Conservation (phyloP, 2,888 invertebrate species). For the Drosophila trichaetosa region DNA sequence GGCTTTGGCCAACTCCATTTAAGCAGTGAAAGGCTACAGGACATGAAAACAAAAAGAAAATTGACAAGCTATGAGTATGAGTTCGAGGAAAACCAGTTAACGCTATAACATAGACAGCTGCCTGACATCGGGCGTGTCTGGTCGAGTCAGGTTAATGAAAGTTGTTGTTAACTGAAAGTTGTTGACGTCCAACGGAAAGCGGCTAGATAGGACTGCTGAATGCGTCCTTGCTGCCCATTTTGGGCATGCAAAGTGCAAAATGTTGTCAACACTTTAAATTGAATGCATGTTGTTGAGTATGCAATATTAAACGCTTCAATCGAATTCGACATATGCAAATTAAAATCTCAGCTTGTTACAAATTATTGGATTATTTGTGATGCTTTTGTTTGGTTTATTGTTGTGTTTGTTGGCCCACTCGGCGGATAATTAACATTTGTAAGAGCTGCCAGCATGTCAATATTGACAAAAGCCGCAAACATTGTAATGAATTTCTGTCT, state of each 20-base stretch:
- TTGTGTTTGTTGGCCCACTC: constrained; percentile 4
- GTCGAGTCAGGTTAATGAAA: constrained; percentile 76
- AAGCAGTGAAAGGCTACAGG: not conserved
- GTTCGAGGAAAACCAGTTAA: constrained; percentile 52
- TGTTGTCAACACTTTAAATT: constrained; percentile 59
- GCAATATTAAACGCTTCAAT: not conserved
- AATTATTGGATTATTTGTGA: constrained; percentile 1
- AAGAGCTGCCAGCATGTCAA: constrained; percentile 47
- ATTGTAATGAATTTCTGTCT: constrained; percentile 37
- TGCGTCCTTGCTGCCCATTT: constrained; percentile 28
- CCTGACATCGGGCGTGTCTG: constrained; percentile 66
- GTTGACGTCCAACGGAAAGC: constrained; percentile 19
- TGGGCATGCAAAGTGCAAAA: constrained; percentile 64
- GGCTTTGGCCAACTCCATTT: not conserved
- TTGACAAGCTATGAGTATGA: not conserved
- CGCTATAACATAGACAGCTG: constrained; percentile 58
- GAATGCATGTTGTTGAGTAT: constrained; percentile 7
- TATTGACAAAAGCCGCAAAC: constrained; percentile 51
- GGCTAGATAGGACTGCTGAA: not conserved
- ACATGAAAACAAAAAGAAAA: constrained; percentile 13
- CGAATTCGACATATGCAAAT: not conserved
- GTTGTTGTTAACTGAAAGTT: constrained; percentile 57
- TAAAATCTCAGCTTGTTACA: not conserved
- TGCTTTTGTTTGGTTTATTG: constrained; percentile 12
- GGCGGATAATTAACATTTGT: constrained; percentile 62